A percentile compares a stretch with the other conserved stretches of the same genome.
phyloP scores from a whole-genome alignment of 2,113 vertebrate genomes.

The Cavia aperea region DNA sequence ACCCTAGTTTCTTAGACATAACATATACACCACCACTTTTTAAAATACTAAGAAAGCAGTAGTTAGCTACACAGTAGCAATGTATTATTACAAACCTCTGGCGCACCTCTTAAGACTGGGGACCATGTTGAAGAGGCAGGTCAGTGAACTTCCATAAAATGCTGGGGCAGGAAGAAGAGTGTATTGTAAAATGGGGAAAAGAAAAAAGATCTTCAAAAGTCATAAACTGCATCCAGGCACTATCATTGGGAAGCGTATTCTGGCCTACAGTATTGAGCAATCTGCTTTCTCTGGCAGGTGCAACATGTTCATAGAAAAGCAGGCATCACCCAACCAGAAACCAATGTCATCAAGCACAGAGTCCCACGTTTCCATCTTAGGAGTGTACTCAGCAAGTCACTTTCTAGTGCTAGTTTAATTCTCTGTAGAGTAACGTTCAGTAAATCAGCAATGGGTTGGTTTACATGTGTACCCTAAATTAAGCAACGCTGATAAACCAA shows the following conservation, averaged over 20 bases:
- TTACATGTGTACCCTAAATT: not conserved
- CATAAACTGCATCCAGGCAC: not conserved
- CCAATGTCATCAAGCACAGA: not conserved
- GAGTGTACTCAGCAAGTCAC: not conserved
- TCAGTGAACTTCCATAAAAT: not conserved
- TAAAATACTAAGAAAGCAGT: not conserved
- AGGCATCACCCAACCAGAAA: not conserved
- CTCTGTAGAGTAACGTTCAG: not conserved
- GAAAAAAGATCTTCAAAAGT: not conserved
- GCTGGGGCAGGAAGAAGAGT: not conserved
- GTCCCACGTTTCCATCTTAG: not conserved
- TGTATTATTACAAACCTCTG: not conserved
- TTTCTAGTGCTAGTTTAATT: conserved; percentile 6
- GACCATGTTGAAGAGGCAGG: not conserved
- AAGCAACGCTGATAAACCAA: not conserved
- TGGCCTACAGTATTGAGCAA: not conserved
- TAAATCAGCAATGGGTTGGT: not conserved
- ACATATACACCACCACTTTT: not conserved
- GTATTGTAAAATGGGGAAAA: not conserved
- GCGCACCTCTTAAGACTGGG: not conserved
- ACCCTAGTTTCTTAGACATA: not conserved
- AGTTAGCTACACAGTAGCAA: too few species aligned
- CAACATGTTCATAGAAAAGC: not conserved
- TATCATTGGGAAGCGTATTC: not conserved
- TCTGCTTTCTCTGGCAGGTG: not conserved